Evolutionary conservation across 2,888 invertebrate genomes (phyloP).

Genomic region (Caenorhabditis virilis): DNA sequence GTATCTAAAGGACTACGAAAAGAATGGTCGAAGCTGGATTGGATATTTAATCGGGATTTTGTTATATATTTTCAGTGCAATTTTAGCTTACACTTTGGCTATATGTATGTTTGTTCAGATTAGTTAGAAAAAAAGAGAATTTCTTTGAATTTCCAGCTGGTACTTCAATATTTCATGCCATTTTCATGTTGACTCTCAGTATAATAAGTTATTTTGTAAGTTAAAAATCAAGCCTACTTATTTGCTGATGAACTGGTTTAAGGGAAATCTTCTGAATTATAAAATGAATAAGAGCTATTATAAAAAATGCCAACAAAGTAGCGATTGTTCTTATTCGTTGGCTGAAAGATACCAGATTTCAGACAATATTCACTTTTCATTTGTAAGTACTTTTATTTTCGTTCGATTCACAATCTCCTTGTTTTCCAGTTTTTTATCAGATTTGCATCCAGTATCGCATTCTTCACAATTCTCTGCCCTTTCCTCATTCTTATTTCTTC

Average conservation of each 20-base stretch:
- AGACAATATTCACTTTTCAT: slow-evolving; percentile 27
- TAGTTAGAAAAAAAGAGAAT: neutral
- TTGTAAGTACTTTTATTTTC: slow-evolving; percentile 6
- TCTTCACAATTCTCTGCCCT: slow-evolving; percentile 27
- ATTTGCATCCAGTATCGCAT: slow-evolving; percentile 23
- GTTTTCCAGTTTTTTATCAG: slow-evolving; percentile 25
- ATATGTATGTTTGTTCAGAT: neutral
- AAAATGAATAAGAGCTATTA: slow-evolving; percentile 16
- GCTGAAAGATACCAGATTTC: slow-evolving; percentile 29
- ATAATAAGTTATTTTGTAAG: slow-evolving; percentile 15
- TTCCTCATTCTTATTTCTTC: slow-evolving; percentile 19
- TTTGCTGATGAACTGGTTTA: neutral
- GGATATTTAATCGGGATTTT: slow-evolving; percentile 16
- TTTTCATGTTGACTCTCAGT: slow-evolving; percentile 13
- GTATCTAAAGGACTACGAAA: slow-evolving; percentile 19
- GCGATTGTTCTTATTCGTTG: slow-evolving; percentile 14
- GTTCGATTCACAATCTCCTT: neutral
- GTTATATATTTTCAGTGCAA: slow-evolving; percentile 11
- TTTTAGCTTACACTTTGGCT: slow-evolving; percentile 22
- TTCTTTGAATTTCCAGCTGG: slow-evolving; percentile 8
- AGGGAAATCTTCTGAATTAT: slow-evolving; percentile 27
- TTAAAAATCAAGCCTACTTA: neutral
- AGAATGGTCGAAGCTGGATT: slow-evolving; percentile 14
- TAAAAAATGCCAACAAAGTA: slow-evolving; percentile 16
- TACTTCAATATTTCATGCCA: slow-evolving; percentile 16